phyloP scores from a whole-genome alignment of 2,797 vertebrate species.

The Xenops minutus region DNA sequence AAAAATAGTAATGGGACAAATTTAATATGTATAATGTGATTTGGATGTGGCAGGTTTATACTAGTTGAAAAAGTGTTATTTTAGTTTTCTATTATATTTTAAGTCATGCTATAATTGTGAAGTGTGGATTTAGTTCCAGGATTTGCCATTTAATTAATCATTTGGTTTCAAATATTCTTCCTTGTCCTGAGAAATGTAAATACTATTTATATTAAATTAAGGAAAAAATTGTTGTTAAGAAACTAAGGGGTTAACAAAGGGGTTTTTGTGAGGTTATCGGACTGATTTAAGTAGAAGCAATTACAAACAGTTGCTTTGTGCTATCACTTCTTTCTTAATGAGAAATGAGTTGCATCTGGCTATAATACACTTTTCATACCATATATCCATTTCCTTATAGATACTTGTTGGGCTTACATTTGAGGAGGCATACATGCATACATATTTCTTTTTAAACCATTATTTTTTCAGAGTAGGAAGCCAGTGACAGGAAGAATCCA shows the following conservation, averaged over 20 bases:
- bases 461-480: neutral
- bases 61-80: slow-evolving; percentile 8
- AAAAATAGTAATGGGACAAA: slow-evolving; percentile 20
- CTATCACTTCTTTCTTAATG: neutral
- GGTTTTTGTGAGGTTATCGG: neutral
- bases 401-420: neutral
- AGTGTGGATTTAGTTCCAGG: neutral
- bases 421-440: neutral
- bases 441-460: neutral
- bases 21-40: neutral
- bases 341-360: neutral
- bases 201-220: neutral
- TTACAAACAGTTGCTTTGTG: neutral
- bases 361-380: neutral
- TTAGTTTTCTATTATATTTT: slow-evolving; percentile 25
- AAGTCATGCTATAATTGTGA: neutral
- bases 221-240: neutral
- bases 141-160: slow-evolving; percentile 15
- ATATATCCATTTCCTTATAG: neutral
- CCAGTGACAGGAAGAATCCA: neutral
- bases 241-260: neutral
- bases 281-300: neutral
- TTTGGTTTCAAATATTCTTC: slow-evolving; percentile 6
- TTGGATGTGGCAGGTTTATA: slow-evolving; percentile 7
- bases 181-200: neutral